Base-by-base conservation (phyloP, 2,888 invertebrate species). In the Odontothrips loti region DNA sequence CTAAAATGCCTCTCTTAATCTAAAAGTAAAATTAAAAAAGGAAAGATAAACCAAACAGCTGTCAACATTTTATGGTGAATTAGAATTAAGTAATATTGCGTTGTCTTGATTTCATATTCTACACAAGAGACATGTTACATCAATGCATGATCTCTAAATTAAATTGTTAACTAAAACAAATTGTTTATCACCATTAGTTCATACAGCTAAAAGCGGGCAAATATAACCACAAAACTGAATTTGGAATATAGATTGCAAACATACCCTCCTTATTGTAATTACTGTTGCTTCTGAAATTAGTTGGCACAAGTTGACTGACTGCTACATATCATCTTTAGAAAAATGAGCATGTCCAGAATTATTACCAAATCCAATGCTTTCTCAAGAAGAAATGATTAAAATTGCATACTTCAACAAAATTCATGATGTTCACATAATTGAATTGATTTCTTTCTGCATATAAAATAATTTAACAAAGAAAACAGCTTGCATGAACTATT, bases 31-130 rank as follows among this genome's bases (percentile, higher is more conserved):
- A 15, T 58, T 58, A 58, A 58, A 20, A 58, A 58, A 20, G 58
- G 58, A 58, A 58, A 43, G 11, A n/a, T 58, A 58, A 58, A 58
- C 17, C 58, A 58, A 75, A 75, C 3, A 10, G 9, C 23, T 75
- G 23, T 75, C 68, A 75, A 27, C 23, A 75, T 27, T 75, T 75
- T 75, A 75, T 75, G 68, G 68, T 75, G 27, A 75, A 75, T 75
- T 75, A 75, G 68, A 75, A 75, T 75, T 75, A 75, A 75, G 68
- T 75, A 75, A 75, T 75, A 75, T 75, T 75, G 68, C 68, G 68
- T 75, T 75, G 68, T 27, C 68, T 75, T 75, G 68, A 75, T 27
- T 27, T 68, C 68, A 68, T 68, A 68, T n/a, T 23, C 68, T 75
- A 75, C 68, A 75, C 68, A 68, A 23, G 23, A 23, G 68, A 23